Conservation (phyloP, 2,888 invertebrate genomes). For the Pristionchus japonicus region DNA sequence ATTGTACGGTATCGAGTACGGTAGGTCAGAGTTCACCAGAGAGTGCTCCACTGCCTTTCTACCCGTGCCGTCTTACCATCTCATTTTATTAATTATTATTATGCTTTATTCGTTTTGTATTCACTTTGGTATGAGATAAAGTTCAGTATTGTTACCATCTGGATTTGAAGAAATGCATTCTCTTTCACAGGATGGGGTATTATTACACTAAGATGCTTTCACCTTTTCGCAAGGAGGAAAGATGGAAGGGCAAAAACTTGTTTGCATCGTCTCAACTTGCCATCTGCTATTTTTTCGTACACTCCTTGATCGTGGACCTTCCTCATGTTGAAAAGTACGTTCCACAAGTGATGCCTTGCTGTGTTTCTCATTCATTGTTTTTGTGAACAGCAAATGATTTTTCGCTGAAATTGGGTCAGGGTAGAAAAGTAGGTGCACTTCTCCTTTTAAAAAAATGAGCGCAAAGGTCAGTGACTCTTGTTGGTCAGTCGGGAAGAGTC, state of each 20-base stretch:
- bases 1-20: background rate
- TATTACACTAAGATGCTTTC: background rate
- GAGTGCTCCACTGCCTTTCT: background rate
- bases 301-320: no score
- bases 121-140: background rate
- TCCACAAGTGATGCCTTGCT: no score
- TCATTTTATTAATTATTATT: background rate
- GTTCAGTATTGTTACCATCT: background rate
- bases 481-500: background rate
- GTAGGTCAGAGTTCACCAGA: background rate
- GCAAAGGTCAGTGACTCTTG: background rate
- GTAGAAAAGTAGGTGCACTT: no score
- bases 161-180: background rate
- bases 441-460: background rate
- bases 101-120: background rate
- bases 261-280: background rate
- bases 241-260: background rate
- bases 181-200: background rate
- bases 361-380: no score
- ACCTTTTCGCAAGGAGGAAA: background rate
- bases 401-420: no score
- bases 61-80: slow-evolving; percentile 2
- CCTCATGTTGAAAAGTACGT: no score
- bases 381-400: no score
- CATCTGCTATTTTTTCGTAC: background rate